Evolutionary conservation across 2,113 vertebrate genomes (phyloP), one percentile per base, ranked within the genome.

Genomic region (Xenopus tropicalis): DNA sequence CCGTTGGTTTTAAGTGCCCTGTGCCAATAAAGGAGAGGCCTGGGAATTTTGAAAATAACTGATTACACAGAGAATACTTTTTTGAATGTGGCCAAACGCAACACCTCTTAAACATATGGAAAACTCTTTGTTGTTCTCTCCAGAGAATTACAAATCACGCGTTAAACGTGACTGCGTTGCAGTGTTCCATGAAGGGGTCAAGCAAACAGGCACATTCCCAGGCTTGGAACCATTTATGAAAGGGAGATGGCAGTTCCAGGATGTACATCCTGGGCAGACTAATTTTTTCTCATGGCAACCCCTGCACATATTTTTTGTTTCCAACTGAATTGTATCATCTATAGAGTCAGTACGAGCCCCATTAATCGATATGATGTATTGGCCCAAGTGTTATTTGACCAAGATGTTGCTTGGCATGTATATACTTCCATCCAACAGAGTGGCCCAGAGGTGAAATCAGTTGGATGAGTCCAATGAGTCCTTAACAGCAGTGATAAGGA

Each of bases 241-340:
- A 43, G 20, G 44, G 42, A 37, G 29, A 37, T 37, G 29, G 61
- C 72, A 76, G 58, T 21, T 76, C 58, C 61, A 76, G 73, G 73
- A 76, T 69, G 58, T 76, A 76, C 42, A 63, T 76, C 73, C 73
- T 76, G 46, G 65, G 63, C 24, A 63, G 66, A 63, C 58, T 57
- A 63, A 59, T 76, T 76, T 44, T 74, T 14, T 44, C 19, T 37
- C 74, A 61, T 80, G 78, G 10, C 56, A 70, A 71, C 1, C 0
- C 7, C 66, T 23, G 2, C 13, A 11, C 14, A 22, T 9, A 1
- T 61, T 13, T 61, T 8, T 23, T 1, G 10, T 37, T 37, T 37
- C 29, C 10, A 37, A 37, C 6, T 7, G 29, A 37, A 37, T 37
- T 7, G 5, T 6, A 37, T 37, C 6, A 9, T 5, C 1, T 37